A percentile compares a stretch with the other conserved stretches of the same genome.
These are phyloP conservation scores for Dendrocincla fuliginosa DNA, from an alignment of 2,797 vertebrate species.

Conservation along the genomic window DNA sequence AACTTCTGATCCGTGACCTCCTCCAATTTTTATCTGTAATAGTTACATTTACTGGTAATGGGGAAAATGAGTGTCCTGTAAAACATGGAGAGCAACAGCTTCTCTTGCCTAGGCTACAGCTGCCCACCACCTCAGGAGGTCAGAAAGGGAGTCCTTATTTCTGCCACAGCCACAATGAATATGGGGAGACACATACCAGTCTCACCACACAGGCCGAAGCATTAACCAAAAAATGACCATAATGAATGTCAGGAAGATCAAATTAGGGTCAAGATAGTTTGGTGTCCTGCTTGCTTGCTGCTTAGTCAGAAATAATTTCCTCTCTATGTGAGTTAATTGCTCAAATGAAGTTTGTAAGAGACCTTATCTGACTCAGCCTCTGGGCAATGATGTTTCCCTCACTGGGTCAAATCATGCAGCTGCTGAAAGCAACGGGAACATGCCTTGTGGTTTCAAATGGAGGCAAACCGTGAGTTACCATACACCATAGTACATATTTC, in stretches of 20 bases:
- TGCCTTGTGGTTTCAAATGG: not conserved
- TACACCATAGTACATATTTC: not conserved
- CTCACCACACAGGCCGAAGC: not conserved
- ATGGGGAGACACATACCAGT: not conserved
- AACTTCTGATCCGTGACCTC: not conserved
- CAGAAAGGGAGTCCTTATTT: not conserved
- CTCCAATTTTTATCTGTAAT: not conserved
- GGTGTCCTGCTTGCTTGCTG: not conserved
- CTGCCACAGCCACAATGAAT: not conserved
- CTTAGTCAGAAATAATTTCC: slow-evolving; percentile 35
- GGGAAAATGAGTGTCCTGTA: not conserved
- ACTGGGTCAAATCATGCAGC: not conserved
- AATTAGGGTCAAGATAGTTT: not conserved
- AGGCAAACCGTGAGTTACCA: not conserved
- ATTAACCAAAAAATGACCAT: not conserved
- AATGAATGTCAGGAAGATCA: not conserved
- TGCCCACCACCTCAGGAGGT: not conserved
- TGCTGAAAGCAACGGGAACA: not conserved
- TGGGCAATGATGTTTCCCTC: not conserved
- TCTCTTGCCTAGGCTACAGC: not conserved
- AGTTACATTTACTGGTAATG: not conserved
- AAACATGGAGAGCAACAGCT: not conserved
- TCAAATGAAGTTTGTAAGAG: not conserved
- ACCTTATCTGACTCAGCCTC: not conserved
- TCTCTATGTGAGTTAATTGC: not conserved